Evolutionary conservation across 23 tunicate species (phyloP).

Genomic region (Phallusia fumigata): DNA sequence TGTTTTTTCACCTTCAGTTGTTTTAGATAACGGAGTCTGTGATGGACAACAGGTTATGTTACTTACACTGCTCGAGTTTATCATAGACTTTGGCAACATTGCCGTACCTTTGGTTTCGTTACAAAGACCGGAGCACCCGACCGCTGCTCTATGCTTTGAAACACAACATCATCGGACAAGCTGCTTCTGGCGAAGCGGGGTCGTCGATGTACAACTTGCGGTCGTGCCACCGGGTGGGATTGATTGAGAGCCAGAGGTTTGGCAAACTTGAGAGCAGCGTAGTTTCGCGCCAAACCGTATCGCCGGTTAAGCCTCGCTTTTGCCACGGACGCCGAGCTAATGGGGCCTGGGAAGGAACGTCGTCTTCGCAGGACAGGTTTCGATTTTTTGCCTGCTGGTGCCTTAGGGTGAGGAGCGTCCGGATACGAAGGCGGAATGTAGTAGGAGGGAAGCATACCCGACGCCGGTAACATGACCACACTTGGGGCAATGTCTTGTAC

Average conservation of each 20-base stretch:
- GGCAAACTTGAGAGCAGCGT: neutral
- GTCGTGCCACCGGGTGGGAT: conserved; percentile 27
- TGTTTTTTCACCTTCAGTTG: neutral
- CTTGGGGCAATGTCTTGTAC: neutral
- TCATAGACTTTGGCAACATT: neutral
- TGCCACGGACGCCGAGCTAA: conserved; percentile 34
- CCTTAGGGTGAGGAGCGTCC: conserved; percentile 8
- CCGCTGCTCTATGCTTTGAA: conserved; percentile 15
- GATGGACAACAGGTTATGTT: neutral
- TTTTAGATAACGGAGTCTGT: neutral
- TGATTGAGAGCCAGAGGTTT: neutral
- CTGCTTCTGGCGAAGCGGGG: conserved; percentile 65
- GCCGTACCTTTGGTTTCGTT: conserved; percentile 34
- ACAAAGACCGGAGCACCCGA: conserved; percentile 19
- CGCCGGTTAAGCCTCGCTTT: conserved; percentile 37
- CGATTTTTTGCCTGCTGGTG: conserved; percentile 11
- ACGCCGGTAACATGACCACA: neutral
- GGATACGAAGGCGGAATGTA: conserved; percentile 3
- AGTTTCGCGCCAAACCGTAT: neutral
- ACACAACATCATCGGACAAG: conserved; percentile 50
- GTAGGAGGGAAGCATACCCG: neutral
- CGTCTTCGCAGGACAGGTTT: conserved; percentile 22
- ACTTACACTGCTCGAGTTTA: neutral
- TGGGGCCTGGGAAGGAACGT: conserved; percentile 42
- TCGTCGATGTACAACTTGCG: conserved; percentile 16